Conservation (phyloP, 2,797 vertebrate genomes). For the Monodelphis domestica region DNA sequence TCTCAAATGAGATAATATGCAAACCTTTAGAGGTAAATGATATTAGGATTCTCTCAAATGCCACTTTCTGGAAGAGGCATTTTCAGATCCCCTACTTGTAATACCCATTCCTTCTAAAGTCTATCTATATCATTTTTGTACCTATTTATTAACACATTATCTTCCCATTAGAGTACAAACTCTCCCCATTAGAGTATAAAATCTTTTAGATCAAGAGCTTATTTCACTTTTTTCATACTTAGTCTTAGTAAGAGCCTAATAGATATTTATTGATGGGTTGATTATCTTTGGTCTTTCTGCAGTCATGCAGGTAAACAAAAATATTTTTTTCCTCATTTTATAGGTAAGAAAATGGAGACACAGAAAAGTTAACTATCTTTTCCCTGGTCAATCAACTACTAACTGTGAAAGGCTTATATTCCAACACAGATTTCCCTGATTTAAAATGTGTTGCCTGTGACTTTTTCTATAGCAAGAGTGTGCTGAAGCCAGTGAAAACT, state of each 20-base stretch:
- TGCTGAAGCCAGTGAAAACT: background rate
- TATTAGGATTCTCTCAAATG: background rate
- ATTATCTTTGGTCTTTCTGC: background rate
- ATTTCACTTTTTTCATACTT: background rate
- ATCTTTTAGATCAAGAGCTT: background rate
- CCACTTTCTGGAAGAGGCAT: background rate
- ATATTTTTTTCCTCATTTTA: background rate
- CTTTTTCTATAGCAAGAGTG: too few species aligned
- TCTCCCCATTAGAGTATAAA: background rate
- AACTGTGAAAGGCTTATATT: too few species aligned
- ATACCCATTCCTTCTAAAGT: background rate
- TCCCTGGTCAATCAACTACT: background rate
- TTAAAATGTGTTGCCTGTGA: too few species aligned
- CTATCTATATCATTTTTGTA: background rate
- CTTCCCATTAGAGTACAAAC: background rate
- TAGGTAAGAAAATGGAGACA: background rate
- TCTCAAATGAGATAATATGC: background rate
- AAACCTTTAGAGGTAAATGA: background rate
- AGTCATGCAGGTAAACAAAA: background rate
- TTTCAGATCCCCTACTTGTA: background rate
- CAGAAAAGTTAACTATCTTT: background rate
- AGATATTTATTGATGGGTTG: background rate
- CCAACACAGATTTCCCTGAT: too few species aligned
- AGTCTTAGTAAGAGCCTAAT: background rate
- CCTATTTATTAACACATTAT: background rate